Base-by-base conservation (phyloP, 2,797 vertebrate genomes). In the Chelmon rostratus region DNA sequence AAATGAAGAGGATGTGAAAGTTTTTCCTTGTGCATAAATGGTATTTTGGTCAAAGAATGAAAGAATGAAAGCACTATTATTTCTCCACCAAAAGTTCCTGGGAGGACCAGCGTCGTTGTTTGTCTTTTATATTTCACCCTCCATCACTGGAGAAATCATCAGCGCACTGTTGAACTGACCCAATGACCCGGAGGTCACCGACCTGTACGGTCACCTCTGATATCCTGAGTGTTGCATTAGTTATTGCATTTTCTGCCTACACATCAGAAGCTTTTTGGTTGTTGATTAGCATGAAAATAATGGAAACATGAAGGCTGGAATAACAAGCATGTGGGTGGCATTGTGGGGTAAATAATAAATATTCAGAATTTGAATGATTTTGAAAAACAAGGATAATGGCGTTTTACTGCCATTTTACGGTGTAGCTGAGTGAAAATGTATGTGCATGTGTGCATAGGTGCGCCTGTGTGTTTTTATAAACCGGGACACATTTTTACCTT, bases 131-230 rank as follows among this genome's bases (percentile, higher is more conserved):
- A 18, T 61, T 76, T 73, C 28, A 21, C 13, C 50, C 50, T 42
- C 7, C 0, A 25, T 73, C 80, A 59, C 76, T 33, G 6, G 40
- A 71, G 82, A 70, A 75, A 47, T 47, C 33, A 33, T 72, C 82
- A 79, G 37, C 63, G 65, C 76, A 64, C 28, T 61, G 35, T 11
- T 65, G 59, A 8, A 10, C 25, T 74, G 72, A 86, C 62, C 72
- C 28, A 37, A 9, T 38, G 70, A 82, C 61, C 58, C 44, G 16
- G 46, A 76, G 74, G 76, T 81, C 78, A 67, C 59, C 70, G 52
- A 80, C 64, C 44, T 37, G 4, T 44, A 9, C n/a, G 23, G 7
- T 76, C 56, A 81, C 35, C 67, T 75, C 42, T 54, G 16, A 57
- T 69, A 54, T 38, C 33, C 35, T 40, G 11, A 28, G 15, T 37